Evolutionary conservation across 2,888 invertebrate species (phyloP).

Genomic region (Entomobrya proxima): DNA sequence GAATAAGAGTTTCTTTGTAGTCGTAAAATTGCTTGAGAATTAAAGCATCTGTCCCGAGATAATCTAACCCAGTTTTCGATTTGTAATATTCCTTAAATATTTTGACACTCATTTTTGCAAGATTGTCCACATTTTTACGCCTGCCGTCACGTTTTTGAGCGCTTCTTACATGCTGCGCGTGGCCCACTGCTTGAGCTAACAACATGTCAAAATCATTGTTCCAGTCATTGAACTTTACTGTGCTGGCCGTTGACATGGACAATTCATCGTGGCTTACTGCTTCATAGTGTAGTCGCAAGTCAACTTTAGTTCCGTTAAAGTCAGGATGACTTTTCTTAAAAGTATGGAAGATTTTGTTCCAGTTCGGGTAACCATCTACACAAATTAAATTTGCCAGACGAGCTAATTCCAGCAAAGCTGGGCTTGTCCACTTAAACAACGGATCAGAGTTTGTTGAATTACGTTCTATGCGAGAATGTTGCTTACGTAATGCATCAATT

Average conservation of each 20-base stretch:
- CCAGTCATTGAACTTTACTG: neutral
- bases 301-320: neutral
- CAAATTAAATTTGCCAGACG: neutral
- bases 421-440: conserved; percentile 15
- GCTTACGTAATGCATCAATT: neutral
- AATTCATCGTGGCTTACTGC: neutral
- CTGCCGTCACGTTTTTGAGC: conserved; percentile 16
- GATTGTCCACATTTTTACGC: neutral
- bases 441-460: neutral
- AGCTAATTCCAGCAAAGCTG: neutral
- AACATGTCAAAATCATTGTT: neutral
- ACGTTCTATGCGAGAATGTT: neutral
- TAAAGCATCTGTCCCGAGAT: neutral
- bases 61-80: neutral
- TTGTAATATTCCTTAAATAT: conserved; percentile 33
- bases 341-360: neutral
- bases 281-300: neutral
- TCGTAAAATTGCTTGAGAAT: conserved; percentile 27
- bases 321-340: neutral
- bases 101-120: neutral
- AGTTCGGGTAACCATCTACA: conserved; percentile 24
- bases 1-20: neutral
- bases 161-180: neutral
- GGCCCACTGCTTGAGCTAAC: neutral
- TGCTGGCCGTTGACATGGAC: too few species aligned